Evolutionary conservation across 2,888 invertebrate species (phyloP).

Genomic region (Dusona sp.): DNA sequence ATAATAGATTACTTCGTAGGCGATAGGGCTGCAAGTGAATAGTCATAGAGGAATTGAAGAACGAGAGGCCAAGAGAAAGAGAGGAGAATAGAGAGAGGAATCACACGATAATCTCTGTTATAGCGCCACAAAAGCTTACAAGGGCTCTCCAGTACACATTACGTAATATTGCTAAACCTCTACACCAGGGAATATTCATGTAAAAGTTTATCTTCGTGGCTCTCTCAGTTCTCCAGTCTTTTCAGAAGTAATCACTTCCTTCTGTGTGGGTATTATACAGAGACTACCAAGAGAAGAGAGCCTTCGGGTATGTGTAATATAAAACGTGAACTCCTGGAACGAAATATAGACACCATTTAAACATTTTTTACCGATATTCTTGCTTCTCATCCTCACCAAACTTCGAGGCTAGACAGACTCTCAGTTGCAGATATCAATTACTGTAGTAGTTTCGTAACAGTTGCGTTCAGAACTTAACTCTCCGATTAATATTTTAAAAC

Average conservation of each 20-base stretch:
- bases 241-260: slow-evolving; percentile 27
- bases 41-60: neutral
- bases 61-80: neutral
- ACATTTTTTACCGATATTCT: slow-evolving; percentile 59
- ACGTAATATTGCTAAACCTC: slow-evolving; percentile 51
- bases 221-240: slow-evolving; percentile 1
- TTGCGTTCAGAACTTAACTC: too few relatives aligned
- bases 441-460: too few relatives aligned
- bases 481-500: too few relatives aligned
- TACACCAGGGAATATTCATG: slow-evolving; percentile 63
- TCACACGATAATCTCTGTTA: slow-evolving; percentile 37
- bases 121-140: slow-evolving; percentile 34
- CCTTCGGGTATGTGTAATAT: slow-evolving; percentile 42
- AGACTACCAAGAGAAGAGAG: slow-evolving; percentile 9
- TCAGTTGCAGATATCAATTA: slow-evolving; percentile 59
- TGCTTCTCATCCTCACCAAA: neutral
- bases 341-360: slow-evolving; percentile 67
- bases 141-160: neutral
- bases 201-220: slow-evolving; percentile 56
- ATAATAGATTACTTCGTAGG: slow-evolving; percentile 41
- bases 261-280: slow-evolving; percentile 26
- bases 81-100: neutral
- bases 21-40: slow-evolving; percentile 1
- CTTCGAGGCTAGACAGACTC: slow-evolving; percentile 7
- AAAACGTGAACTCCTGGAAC: slow-evolving; percentile 59